Conservation (phyloP, 2,888 invertebrate genomes). For the Machimus atricapillus region DNA sequence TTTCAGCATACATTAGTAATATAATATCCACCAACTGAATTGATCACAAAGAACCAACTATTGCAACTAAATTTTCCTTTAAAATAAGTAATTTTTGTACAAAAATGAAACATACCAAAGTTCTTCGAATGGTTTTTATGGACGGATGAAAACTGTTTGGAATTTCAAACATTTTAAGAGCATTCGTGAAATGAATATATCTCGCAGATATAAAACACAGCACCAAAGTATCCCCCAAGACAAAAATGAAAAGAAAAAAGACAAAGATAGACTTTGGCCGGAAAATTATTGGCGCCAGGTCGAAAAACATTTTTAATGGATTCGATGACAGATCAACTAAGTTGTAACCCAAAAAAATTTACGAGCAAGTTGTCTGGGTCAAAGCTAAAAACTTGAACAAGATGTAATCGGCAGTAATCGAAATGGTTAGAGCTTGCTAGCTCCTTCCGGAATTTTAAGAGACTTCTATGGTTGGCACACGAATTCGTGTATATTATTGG, state of each 20-base stretch:
- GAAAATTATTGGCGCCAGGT: constrained; percentile 11
- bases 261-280: background rate
- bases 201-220: background rate
- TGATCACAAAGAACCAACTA: too few relatives aligned
- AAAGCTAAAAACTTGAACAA: background rate
- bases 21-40: too few relatives aligned
- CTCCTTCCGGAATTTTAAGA: background rate
- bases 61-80: background rate
- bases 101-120: background rate
- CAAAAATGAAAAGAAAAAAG: background rate
- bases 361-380: constrained; percentile 19
- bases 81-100: background rate
- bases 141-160: background rate
- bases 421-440: background rate
- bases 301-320: constrained; percentile 6
- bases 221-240: background rate
- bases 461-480: background rate
- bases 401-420: constrained; percentile 17
- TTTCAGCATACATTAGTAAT: too few relatives aligned
- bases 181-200: background rate
- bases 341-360: constrained; percentile 18
- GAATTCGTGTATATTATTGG: background rate
- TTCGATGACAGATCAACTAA: constrained; percentile 9
- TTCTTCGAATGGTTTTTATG: background rate
- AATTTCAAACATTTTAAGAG: background rate